Evolutionary conservation across 2,113 vertebrate genomes (phyloP), one percentile per base, ranked within the genome.

Genomic region (Poecilia latipinna): DNA sequence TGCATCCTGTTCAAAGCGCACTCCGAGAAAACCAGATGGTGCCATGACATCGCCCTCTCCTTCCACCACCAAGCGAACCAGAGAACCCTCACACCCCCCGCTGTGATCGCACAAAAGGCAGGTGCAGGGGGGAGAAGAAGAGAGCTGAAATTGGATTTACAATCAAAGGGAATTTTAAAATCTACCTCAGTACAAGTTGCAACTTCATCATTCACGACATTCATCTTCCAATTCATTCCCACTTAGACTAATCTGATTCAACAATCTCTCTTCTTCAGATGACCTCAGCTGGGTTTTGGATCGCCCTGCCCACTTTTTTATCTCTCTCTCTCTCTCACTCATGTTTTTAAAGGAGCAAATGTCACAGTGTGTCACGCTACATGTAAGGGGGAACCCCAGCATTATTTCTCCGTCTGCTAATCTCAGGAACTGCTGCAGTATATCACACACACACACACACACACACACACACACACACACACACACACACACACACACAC

Each of bases 341-440:
- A 13, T 32, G 8, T 31, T 19, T 61, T 57, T 72, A 1, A 66
- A 62, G 24, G 70, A 15, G 26, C 42, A 75, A 63, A 79, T 72
- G 64, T 82, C 77, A 79, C 73, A 70, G 70, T 68, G 57, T 33
- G 57, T 33, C 51, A 54, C 3, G 61, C 74, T 83, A 3, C 63
- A 89, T 79, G 78, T 82, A n/a, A 68, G 86, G 88, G 91, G 88
- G 88, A 91, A 90, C 90, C 91, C 90, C 85, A 67, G 71, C 76
- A 82, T 84, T 74, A 54, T 75, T 86, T 72, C 71, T 84, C 78
- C 86, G 85, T 86, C 83, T 91, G 84, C 73, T 77, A 79, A 63
- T 78, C 33, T 44, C 84, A 44, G 77, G 70, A 72, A 70, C 33
- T 78, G 68, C 91, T 90, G 92, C 91, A 92, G 86, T 81, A 73